phyloP scores from a whole-genome alignment of 2,113 vertebrate species.

The Colius striatus region DNA sequence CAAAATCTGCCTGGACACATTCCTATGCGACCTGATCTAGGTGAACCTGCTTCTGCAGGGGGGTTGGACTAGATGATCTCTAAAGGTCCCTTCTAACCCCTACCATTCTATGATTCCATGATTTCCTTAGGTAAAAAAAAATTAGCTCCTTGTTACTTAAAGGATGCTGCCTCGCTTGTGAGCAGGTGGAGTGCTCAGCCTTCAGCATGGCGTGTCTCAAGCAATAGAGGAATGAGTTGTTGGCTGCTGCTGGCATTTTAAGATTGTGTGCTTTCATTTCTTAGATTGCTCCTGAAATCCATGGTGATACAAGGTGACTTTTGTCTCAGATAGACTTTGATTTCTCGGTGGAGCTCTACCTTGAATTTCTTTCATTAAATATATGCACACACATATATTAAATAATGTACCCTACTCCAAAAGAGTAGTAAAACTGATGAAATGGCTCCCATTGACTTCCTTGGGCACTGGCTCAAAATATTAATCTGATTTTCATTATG shows the following conservation, averaged over 20 bases:
- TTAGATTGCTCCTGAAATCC: not conserved
- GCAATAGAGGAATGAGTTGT: not conserved
- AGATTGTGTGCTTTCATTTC: not conserved
- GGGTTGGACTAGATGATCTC: too few relatives aligned
- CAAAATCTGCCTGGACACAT: too few relatives aligned
- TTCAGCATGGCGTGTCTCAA: not conserved
- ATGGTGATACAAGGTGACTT: not conserved
- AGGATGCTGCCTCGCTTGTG: not conserved
- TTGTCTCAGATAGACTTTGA: not conserved
- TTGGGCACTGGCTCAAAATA: conserved; percentile 26
- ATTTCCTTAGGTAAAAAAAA: not conserved
- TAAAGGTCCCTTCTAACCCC: too few relatives aligned
- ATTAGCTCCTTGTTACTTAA: not conserved
- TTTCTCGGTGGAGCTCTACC: not conserved
- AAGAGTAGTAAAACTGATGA: not conserved
- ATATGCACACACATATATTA: not conserved
- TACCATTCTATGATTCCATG: too few relatives aligned
- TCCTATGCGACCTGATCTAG: too few relatives aligned
- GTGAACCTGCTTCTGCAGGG: too few relatives aligned
- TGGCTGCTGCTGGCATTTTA: not conserved
- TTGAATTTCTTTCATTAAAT: not conserved
- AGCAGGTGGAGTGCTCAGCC: not conserved
- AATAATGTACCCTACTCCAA: not conserved
- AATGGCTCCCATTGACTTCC: not conserved
- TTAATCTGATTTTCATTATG: conserved; percentile 24